Base-by-base conservation (phyloP, 2,888 invertebrate genomes). In the Chydorus sphaericus region DNA sequence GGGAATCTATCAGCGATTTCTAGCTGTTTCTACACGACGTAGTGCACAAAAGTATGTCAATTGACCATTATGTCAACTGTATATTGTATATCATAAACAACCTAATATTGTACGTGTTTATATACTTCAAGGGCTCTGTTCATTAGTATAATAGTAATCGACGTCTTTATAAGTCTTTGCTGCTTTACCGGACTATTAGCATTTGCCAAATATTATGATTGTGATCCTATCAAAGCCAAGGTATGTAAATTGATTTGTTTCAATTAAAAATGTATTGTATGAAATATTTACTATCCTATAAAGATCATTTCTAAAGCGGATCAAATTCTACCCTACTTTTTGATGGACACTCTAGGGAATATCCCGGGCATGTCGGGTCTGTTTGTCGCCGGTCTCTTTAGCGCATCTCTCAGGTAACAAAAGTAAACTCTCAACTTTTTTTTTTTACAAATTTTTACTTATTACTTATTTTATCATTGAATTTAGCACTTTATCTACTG, bases 371-470 rank as follows among this genome's bases (percentile, higher is more conserved):
- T 93, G 2, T 84, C 92, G 1, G 93, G 94, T 3, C 81, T 94
- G 64, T 94, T 96, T 1, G 71, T 96, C 59, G 84, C 94, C 1
- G 93, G 94, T 2, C 85, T 93, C 30, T 84, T 94, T 69, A 91
- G 92, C 38, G 94, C 93, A 2, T 91, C 93, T 65, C 78, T 94
- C 62, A n/a, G n/a, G n/a, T n/a, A 37, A 31, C 28, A 8, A 8
- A 44, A 44, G 28, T 14, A 14, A 20, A 44, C n/a, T n/a, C n/a
- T n/a, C n/a, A n/a, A n/a, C n/a, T n/a, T n/a, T n/a, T n/a, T n/a
- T n/a, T 26, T 44, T 8, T 2, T 10, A n/a, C 28, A 7, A 3
- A n/a, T 3, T 44, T 44, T 14, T 23, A 39, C 10, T 44, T 23
- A 14, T 20, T 16, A 14, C 23, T 44, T 4, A 26, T 23, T 14